These are phyloP conservation scores for Lindbergichthys nudifrons DNA, from an alignment of 2,797 vertebrate genomes.

Conservation along the genomic window DNA sequence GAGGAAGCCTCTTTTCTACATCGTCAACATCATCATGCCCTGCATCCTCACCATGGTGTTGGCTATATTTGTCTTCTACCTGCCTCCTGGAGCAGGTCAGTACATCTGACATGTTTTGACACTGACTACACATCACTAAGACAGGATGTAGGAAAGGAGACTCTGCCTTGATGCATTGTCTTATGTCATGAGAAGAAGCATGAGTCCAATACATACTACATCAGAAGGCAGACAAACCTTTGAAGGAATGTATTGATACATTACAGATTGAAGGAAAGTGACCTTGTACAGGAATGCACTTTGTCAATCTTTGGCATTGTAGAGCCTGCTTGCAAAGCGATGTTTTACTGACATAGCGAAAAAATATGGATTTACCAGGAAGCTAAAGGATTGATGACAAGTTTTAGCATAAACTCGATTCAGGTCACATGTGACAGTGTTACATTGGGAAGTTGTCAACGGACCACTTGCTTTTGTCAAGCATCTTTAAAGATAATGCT, in stretches of 20 bases:
- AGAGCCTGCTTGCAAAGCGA: neutral
- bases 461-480: neutral
- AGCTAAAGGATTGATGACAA: constrained; percentile 11
- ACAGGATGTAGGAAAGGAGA: neutral
- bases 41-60: constrained; percentile 92
- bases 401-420: neutral
- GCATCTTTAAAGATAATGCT: neutral
- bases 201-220: constrained; percentile 6
- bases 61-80: constrained; percentile 94
- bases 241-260: constrained; percentile 15
- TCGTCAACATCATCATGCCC: constrained; percentile 93
- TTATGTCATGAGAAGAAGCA: constrained; percentile 22
- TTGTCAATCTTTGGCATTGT: constrained; percentile 10
- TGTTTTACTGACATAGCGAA: neutral
- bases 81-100: constrained; percentile 93
- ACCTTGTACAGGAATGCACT: constrained; percentile 11
- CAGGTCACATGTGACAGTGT: neutral
- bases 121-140: constrained; percentile 34
- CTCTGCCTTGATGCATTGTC: neutral
- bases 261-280: neutral
- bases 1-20: constrained; percentile 92
- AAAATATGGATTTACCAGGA: neutral
- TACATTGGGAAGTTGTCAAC: neutral
- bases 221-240: neutral
- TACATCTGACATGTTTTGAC: constrained; percentile 21